Percentiles rank a stretch among this genome's conserved stretches.
Conservation (phyloP, 2,113 vertebrate species). For the Indicator indicator region DNA sequence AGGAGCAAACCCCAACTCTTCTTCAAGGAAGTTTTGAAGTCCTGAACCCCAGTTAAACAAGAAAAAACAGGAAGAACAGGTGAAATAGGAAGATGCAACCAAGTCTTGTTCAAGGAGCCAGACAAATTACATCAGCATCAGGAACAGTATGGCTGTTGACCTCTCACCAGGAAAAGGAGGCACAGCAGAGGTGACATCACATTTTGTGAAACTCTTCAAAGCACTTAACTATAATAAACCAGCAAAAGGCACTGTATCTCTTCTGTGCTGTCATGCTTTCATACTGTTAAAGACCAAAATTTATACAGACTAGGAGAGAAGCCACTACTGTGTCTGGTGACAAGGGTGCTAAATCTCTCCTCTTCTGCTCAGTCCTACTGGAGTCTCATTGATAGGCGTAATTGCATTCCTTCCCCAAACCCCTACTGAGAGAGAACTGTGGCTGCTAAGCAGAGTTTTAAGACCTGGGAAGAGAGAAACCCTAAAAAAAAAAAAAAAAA, state of each 20-base stretch:
- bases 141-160: not conserved
- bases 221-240: not conserved
- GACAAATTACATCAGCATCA: not conserved
- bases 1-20: not conserved
- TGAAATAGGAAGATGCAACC: not conserved
- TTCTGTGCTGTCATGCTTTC: not conserved
- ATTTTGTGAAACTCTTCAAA: not conserved
- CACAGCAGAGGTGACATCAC: not conserved
- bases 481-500: not conserved
- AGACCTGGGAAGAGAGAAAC: not conserved
- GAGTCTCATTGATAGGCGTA: not conserved
- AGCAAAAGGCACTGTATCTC: not conserved
- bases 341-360: not conserved
- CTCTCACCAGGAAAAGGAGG: not conserved
- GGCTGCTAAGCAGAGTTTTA: not conserved
- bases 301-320: not conserved
- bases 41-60: not conserved
- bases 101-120: not conserved
- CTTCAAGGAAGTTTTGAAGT: not conserved
- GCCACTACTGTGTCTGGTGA: not conserved
- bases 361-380: not conserved
- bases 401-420: not conserved
- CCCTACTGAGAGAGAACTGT: fast-evolving
- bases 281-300: not conserved
- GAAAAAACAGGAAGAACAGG: not conserved